These are phyloP conservation scores for Alosa sapidissima DNA, from an alignment of 2,797 vertebrate species.

Conservation along the genomic window DNA sequence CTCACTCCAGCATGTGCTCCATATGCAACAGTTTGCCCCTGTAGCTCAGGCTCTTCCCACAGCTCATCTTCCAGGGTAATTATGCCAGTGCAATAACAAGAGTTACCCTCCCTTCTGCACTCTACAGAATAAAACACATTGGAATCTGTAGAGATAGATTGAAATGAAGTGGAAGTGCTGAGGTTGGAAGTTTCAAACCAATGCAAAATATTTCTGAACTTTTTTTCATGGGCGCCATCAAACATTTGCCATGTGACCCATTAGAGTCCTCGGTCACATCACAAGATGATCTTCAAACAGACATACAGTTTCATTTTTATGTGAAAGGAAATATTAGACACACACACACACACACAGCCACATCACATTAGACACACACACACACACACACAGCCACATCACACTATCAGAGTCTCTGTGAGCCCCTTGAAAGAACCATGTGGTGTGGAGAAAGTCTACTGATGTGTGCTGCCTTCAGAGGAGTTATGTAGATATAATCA, in stretches of 20 bases:
- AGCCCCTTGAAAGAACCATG: no score
- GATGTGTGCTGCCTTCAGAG: no score
- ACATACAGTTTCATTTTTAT: no score
- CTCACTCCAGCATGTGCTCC: not conserved
- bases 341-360: not conserved
- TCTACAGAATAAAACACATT: not conserved
- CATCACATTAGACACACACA: slow-evolving; percentile 6
- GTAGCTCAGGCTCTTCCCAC: not conserved
- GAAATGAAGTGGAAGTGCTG: not conserved
- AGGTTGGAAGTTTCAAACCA: not conserved
- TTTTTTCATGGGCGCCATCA: no score
- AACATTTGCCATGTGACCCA: no score
- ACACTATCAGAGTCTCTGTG: not conserved
- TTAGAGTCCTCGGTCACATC: not conserved
- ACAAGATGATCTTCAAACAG: not conserved
- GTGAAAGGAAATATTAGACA: no score
- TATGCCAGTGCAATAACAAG: not conserved
- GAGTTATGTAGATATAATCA: no score
- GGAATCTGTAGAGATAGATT: not conserved
- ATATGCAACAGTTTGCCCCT: not conserved
- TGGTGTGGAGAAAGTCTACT: no score
- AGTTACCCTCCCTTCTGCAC: not conserved
- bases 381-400: not conserved
- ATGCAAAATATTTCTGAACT: no score
- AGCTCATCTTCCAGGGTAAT: not conserved